phyloP scores from a whole-genome alignment of 2,797 vertebrate species.

The Melanogrammus aeglefinus region DNA sequence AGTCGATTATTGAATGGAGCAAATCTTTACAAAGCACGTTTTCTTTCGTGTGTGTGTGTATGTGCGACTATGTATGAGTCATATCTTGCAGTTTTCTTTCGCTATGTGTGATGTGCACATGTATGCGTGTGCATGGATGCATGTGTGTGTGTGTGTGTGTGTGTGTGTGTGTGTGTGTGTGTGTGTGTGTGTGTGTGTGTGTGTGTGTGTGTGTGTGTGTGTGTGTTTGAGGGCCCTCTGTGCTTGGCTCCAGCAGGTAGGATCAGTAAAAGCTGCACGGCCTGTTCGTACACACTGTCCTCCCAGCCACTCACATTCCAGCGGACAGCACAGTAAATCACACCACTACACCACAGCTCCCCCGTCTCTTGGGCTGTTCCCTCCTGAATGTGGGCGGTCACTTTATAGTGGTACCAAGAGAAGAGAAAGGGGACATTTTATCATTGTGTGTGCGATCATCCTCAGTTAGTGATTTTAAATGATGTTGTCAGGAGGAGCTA shows the following conservation, averaged over 20 bases:
- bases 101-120: no score
- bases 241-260: constrained; percentile 1
- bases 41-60: not conserved
- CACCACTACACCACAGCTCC: not conserved
- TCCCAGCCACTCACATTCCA: not conserved
- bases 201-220: not conserved
- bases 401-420: not conserved
- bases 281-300: not conserved
- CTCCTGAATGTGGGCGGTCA: not conserved
- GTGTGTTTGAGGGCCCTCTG: not conserved
- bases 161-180: not conserved
- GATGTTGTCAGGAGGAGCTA: not conserved
- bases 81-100: no score
- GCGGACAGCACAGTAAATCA: not conserved
- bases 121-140: not conserved
- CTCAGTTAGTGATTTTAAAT: not conserved
- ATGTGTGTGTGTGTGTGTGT: not conserved
- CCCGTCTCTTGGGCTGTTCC: not conserved
- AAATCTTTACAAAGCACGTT: no score
- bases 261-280: not conserved
- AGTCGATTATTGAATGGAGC: not conserved
- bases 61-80: not conserved
- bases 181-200: not conserved
- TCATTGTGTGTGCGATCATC: not conserved
- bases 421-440: not conserved